These are phyloP conservation scores for Acrossocheilus fasciatus DNA, from an alignment of 2,797 vertebrate species.

Conservation along the genomic window DNA sequence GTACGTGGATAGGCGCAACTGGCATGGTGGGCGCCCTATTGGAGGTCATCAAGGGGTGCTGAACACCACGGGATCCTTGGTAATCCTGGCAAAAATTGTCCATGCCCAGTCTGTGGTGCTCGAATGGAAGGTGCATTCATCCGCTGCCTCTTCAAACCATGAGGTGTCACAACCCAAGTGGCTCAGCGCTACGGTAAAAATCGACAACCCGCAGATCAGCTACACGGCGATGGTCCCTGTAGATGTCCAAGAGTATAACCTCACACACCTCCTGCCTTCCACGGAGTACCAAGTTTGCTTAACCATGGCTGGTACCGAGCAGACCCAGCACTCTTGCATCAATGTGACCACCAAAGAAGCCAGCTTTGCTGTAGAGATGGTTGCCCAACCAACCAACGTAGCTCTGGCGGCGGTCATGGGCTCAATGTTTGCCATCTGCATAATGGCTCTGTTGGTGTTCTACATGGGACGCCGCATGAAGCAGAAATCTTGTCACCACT, in stretches of 20 bases:
- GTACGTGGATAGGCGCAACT: slow-evolving; percentile 66
- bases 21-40: slow-evolving; percentile 27
- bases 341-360: slow-evolving; percentile 84
- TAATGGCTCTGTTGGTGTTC: slow-evolving; percentile 81
- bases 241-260: slow-evolving; percentile 85
- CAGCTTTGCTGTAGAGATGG: slow-evolving; percentile 78
- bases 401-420: slow-evolving; percentile 83
- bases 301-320: slow-evolving; percentile 73
- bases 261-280: slow-evolving; percentile 84
- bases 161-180: slow-evolving; percentile 72
- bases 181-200: slow-evolving; percentile 82
- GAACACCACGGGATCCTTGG: slow-evolving; percentile 71
- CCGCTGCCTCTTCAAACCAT: slow-evolving; percentile 55
- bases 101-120: slow-evolving; percentile 83
- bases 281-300: slow-evolving; percentile 84
- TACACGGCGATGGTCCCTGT: slow-evolving; percentile 84
- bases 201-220: slow-evolving; percentile 85
- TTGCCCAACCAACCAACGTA: slow-evolving; percentile 76
- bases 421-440: slow-evolving; percentile 83
- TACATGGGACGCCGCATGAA: slow-evolving; percentile 81
- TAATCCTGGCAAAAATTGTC: slow-evolving; percentile 79
- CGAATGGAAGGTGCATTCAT: slow-evolving; percentile 80
- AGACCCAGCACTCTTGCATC: slow-evolving; percentile 77
- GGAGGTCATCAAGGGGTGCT: slow-evolving; percentile 50
- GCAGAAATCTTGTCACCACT: slow-evolving; percentile 81